Conservation (phyloP, 2,888 invertebrate genomes). For the Drosophila anceps region DNA sequence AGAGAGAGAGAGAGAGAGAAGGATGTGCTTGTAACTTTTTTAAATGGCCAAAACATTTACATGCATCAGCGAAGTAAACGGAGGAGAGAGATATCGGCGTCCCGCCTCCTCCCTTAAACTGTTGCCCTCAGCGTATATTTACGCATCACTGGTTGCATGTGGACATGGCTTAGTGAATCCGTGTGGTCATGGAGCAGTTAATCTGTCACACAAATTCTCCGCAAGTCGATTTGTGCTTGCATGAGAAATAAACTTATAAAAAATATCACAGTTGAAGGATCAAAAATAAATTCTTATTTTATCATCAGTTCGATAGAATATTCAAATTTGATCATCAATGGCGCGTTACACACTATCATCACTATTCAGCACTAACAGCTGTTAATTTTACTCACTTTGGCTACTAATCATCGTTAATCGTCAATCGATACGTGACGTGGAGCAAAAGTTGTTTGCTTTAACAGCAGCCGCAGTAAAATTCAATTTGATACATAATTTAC, state of each 20-base stretch:
- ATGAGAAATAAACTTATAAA: no score
- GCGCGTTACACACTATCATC: not conserved
- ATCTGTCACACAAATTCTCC: conserved; percentile 49
- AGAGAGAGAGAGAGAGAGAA: conserved; percentile 14
- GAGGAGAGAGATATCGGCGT: not conserved
- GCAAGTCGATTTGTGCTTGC: conserved; percentile 37
- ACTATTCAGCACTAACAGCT: conserved; percentile 29
- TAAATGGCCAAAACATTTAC: conserved; percentile 56
- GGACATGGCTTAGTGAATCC: conserved; percentile 22
- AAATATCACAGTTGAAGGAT: no score
- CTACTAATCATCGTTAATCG: not conserved
- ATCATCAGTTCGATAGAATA: conserved; percentile 5
- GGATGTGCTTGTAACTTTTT: conserved; percentile 52
- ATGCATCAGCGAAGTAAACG: conserved; percentile 31
- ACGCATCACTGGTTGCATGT: conserved; percentile 26
- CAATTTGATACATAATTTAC: not conserved
- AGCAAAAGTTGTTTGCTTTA: not conserved
- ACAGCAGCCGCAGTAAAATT: not conserved
- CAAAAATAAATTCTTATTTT: conserved; percentile 12
- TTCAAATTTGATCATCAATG: not conserved
- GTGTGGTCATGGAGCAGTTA: conserved; percentile 18
- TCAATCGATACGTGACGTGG: not conserved
- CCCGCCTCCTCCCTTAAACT: not conserved
- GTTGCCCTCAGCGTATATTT: conserved; percentile 46
- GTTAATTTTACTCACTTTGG: conserved; percentile 8